A percentile compares a stretch with the other conserved stretches of the same genome.
These are phyloP conservation scores for Emmelina monodactyla DNA, from an alignment of 2,888 invertebrate genomes.

Conservation along the genomic window DNA sequence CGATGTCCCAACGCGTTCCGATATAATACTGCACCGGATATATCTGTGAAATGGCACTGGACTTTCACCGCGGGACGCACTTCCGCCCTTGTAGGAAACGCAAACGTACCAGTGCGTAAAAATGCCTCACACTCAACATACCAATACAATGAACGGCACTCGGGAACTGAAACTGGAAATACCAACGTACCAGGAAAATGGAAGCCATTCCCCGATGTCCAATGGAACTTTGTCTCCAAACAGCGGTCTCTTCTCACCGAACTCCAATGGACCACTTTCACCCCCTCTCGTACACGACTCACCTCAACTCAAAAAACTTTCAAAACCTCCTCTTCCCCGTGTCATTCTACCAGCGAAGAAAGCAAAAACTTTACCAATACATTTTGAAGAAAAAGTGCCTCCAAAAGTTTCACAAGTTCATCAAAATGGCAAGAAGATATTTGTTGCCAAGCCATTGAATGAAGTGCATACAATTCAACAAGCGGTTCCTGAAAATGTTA, in stretches of 20 bases:
- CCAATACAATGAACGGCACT: constrained; percentile 22
- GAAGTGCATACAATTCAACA: constrained; percentile 47
- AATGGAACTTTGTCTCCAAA: constrained; percentile 31
- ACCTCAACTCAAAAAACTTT: constrained; percentile 45
- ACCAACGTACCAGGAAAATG: constrained; percentile 33
- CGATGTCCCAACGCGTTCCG: constrained; percentile 49
- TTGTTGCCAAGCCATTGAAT: constrained; percentile 48
- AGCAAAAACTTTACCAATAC: constrained; percentile 52
- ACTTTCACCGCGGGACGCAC: constrained; percentile 46
- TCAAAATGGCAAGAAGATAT: constrained; percentile 42
- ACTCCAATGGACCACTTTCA: constrained; percentile 42
- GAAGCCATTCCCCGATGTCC: constrained; percentile 21
- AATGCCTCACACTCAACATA: constrained; percentile 37
- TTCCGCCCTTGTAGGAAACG: constrained; percentile 53
- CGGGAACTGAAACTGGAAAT: constrained; percentile 39
- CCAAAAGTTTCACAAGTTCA: constrained; percentile 31
- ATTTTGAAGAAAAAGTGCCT: constrained; percentile 48
- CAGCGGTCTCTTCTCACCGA: constrained; percentile 24
- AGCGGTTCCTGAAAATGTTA: constrained; percentile 30
- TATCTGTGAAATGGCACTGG: constrained; percentile 55
- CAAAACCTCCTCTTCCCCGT: constrained; percentile 40
- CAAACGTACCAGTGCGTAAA: constrained; percentile 31
- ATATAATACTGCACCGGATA: constrained; percentile 41
- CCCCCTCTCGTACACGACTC: constrained; percentile 48
- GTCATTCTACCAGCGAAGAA: constrained; percentile 53